phyloP scores from a whole-genome alignment of 2,888 invertebrate genomes.

The Napeogenes inachia region DNA sequence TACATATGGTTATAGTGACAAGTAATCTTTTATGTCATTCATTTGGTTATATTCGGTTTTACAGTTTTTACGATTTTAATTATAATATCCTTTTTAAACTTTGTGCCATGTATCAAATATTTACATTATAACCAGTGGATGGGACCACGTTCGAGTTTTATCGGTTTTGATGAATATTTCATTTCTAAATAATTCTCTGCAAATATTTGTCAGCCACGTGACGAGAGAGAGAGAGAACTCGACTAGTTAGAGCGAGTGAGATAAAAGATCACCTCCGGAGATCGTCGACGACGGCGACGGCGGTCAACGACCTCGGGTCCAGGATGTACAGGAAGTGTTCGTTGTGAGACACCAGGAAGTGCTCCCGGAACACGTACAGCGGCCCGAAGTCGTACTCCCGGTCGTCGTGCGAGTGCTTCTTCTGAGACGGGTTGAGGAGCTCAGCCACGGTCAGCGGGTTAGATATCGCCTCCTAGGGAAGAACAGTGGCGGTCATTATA shows the following conservation, averaged over 20 bases:
- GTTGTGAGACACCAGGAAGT: constrained; percentile 85
- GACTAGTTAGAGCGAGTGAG: neutral
- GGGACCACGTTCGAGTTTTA: no score
- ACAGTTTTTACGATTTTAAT: no score
- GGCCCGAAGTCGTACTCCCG: constrained; percentile 62
- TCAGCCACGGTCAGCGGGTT: constrained; percentile 81
- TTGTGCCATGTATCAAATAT: no score
- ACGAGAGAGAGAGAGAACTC: no score
- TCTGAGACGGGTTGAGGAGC: constrained; percentile 81
- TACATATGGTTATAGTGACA: no score
- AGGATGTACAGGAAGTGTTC: constrained; percentile 84
- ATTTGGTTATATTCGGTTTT: no score
- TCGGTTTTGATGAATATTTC: no score
- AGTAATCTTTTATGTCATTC: no score
- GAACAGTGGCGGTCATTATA: neutral
- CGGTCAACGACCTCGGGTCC: constrained; percentile 82
- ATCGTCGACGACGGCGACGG: constrained; percentile 81
- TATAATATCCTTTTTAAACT: no score
- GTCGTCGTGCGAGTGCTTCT: constrained; percentile 37
- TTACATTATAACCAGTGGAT: no score
- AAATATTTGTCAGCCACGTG: no score
- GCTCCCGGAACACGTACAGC: constrained; percentile 83
- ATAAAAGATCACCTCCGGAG: constrained; percentile 71
- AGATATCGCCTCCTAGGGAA: constrained; percentile 60
- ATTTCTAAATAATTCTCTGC: no score